Percentiles rank a stretch among this genome's conserved stretches.
Evolutionary conservation across 2,888 invertebrate genomes (phyloP).

Genomic region (Imbricaverruca yamaguchii): DNA sequence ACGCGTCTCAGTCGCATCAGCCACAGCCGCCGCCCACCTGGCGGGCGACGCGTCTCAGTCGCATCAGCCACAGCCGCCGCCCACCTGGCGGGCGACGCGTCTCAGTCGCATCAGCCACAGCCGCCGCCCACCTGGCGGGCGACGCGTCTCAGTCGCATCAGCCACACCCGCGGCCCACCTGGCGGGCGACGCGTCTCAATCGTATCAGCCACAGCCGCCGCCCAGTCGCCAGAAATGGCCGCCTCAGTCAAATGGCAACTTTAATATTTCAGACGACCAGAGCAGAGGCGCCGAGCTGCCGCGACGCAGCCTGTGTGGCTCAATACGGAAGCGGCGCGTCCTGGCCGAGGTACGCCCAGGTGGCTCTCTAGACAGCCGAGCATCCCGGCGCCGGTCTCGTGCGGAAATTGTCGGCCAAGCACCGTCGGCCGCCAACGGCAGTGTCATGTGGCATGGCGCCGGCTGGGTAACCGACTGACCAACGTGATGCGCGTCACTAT

Average conservation of each 20-base stretch:
- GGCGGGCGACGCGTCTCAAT: no score
- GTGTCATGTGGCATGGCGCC: no score
- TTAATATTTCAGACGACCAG: neutral
- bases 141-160: neutral
- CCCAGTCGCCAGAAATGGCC: neutral
- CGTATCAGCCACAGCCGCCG: neutral
- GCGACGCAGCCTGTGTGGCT: neutral
- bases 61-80: neutral
- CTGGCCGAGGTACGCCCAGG: neutral
- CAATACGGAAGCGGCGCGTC: neutral
- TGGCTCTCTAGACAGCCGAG: no score
- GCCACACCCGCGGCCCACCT: neutral
- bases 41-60: no score
- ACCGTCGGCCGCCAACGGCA: no score
- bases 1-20: neutral
- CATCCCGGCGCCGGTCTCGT: no score
- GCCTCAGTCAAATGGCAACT: neutral
- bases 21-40: neutral
- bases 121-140: neutral
- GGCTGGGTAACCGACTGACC: no score
- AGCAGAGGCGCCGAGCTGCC: neutral
- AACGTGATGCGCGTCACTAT: no score
- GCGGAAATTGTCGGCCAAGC: no score
- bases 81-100: no score
- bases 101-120: neutral